Evolutionary conservation across 92 coral and sea anemone species (phyloP).

Genomic region (Paramuricea clavata): DNA sequence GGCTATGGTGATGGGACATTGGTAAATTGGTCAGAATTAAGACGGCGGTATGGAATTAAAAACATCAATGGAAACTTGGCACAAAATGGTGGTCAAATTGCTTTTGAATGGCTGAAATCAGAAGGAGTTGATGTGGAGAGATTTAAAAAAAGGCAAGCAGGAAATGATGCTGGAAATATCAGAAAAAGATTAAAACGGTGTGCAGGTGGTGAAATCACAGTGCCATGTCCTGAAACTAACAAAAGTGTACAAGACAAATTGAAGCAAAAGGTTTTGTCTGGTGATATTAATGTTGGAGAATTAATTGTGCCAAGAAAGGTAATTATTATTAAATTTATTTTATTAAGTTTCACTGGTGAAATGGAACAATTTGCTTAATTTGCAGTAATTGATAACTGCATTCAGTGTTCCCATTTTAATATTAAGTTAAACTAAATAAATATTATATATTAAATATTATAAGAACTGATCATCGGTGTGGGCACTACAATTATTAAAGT

Average conservation of each 20-base stretch:
- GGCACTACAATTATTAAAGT: too few relatives aligned
- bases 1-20: neutral
- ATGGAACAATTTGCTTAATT: too few relatives aligned
- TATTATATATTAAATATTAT: too few relatives aligned
- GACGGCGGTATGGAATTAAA: neutral
- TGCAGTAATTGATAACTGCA: neutral
- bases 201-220: slow-evolving; percentile 6
- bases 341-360: too few relatives aligned
- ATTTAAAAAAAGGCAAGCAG: neutral
- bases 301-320: slow-evolving; percentile 19
- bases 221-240: slow-evolving; percentile 26
- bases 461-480: too few relatives aligned
- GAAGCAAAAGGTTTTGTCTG: neutral
- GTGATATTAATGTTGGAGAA: neutral
- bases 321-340: too few relatives aligned
- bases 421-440: too few relatives aligned
- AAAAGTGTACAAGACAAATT: neutral
- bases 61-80: neutral
- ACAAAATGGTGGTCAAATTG: slow-evolving; percentile 7
- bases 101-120: slow-evolving; percentile 1
- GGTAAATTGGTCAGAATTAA: slow-evolving; percentile 8
- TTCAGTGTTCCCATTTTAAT: too few relatives aligned
- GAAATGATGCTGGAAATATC: neutral
- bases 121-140: neutral
- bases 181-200: neutral